phyloP scores from a whole-genome alignment of 2,888 invertebrate species.

The Rotaria sp. region DNA sequence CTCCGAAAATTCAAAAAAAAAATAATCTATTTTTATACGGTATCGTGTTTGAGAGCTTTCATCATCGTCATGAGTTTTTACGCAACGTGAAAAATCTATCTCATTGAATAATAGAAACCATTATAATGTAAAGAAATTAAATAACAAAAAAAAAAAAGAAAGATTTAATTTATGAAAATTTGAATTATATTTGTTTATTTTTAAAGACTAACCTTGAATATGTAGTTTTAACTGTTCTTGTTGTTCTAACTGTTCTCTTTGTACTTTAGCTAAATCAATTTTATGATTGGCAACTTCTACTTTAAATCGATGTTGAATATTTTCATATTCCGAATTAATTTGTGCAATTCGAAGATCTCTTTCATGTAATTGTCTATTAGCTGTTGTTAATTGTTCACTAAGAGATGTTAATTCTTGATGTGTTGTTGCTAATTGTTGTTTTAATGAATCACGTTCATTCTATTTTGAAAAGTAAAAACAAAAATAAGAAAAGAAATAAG shows the following conservation, averaged over 20 bases:
- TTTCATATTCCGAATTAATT: background rate
- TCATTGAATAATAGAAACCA: no score
- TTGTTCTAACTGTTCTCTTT: conserved; percentile 3
- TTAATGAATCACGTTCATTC: conserved; percentile 17
- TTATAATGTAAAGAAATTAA: no score
- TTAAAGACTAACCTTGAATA: background rate
- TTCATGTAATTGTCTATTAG: background rate
- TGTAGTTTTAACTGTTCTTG: background rate
- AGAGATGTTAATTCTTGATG: background rate
- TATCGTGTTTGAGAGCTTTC: no score
- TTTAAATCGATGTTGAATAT: conserved; percentile 13
- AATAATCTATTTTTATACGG: no score
- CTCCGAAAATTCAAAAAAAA: no score
- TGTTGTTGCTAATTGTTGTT: background rate
- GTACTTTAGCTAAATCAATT: conserved; percentile 24
- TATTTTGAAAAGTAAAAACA: background rate
- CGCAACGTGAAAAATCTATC: no score
- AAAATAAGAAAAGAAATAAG: background rate
- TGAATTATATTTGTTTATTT: no score
- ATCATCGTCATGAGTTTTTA: no score
- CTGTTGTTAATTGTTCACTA: background rate
- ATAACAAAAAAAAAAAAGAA: no score
- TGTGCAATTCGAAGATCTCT: background rate
- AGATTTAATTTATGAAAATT: no score
- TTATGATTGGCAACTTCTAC: conserved; percentile 19